Evolutionary conservation across 64 coral and sea anemone species (phyloP).

Genomic region (Porites lutea): DNA sequence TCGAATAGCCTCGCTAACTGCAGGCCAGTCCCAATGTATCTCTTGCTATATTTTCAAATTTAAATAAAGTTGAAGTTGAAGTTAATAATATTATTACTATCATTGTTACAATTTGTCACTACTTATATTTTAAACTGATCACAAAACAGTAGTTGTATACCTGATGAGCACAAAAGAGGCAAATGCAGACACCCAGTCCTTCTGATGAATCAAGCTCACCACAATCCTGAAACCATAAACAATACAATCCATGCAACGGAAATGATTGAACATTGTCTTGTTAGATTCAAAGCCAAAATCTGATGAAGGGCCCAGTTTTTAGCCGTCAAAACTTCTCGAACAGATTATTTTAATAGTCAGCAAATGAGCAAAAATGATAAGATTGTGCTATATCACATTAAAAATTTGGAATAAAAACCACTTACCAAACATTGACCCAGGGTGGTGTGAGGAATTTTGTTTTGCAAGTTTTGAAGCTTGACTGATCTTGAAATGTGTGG

Average conservation of each 20-base stretch:
- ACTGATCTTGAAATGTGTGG: constrained; percentile 77
- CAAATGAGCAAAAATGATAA: no score
- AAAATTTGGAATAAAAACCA: background rate
- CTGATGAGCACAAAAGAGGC: constrained; percentile 79
- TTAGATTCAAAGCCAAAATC: no score
- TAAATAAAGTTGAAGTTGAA: no score
- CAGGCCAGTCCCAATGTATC: no score
- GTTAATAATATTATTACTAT: no score
- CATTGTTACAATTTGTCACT: no score
- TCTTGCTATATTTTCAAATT: no score
- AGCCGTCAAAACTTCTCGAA: no score
- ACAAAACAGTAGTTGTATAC: constrained; percentile 4
- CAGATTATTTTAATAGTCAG: no score
- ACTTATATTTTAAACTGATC: background rate
- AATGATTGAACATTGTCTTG: background rate
- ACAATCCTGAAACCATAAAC: constrained; percentile 50
- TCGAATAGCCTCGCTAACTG: no score
- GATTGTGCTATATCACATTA: background rate
- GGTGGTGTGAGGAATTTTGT: constrained; percentile 78
- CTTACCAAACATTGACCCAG: constrained; percentile 85
- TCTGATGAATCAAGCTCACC: constrained; percentile 27
- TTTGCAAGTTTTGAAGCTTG: constrained; percentile 62
- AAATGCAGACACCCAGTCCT: constrained; percentile 79
- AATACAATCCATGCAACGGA: background rate
- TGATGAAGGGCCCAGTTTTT: no score